Conservation (phyloP, 2,797 vertebrate species). For the Pelochelys cantorii region DNA sequence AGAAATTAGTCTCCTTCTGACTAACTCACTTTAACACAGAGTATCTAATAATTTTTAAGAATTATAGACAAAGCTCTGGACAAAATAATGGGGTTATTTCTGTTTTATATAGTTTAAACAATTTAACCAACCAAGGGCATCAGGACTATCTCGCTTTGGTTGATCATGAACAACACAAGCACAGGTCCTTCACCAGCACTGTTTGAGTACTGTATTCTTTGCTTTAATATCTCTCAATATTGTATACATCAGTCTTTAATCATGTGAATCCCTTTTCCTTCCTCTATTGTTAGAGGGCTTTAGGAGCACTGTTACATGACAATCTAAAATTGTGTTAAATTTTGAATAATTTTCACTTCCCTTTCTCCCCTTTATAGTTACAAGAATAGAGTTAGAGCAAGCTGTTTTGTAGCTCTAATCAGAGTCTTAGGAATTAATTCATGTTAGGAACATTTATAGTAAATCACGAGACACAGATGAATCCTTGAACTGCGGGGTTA, state of each 20-base stretch:
- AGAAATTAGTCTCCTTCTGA: slow-evolving; percentile 66
- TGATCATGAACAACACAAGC: background rate
- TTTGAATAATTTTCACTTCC: background rate
- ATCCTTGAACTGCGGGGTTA: background rate
- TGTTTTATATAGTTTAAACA: slow-evolving; percentile 51
- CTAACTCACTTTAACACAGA: slow-evolving; percentile 65
- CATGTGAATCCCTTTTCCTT: background rate
- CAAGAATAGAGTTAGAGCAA: slow-evolving; percentile 1
- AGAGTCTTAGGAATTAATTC: background rate
- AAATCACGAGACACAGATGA: background rate
- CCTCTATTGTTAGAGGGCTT: background rate
- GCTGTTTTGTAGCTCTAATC: background rate
- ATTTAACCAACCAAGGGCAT: background rate
- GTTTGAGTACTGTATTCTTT: background rate
- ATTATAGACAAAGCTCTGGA: slow-evolving; percentile 41
- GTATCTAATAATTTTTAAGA: slow-evolving; percentile 61
- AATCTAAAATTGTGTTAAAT: background rate
- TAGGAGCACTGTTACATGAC: slow-evolving; percentile 19
- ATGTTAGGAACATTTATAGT: background rate
- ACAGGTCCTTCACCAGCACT: background rate
- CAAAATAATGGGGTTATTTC: slow-evolving; percentile 53
- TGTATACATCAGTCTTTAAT: slow-evolving; percentile 12
- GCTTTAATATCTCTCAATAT: background rate
- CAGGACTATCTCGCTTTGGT: background rate
- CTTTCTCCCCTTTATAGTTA: slow-evolving; percentile 34